Base-by-base conservation (phyloP, 2,888 invertebrate genomes). In the Phyto melanocephala region DNA sequence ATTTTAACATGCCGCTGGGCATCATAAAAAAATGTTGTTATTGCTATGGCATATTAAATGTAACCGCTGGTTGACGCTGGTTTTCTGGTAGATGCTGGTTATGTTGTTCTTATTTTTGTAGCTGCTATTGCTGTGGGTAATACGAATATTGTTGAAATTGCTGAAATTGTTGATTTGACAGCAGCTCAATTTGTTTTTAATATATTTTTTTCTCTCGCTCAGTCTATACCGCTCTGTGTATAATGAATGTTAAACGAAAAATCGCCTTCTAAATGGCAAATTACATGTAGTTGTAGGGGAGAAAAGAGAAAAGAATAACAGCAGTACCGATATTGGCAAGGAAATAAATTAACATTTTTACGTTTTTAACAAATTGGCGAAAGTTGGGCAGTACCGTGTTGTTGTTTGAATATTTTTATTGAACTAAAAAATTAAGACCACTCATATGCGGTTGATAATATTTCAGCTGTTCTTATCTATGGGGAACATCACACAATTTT, bases 1-100 rank as follows among this genome's bases (percentile, higher is more conserved):
- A 89, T 89, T 90, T 89, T 88, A 89, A 89, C 90, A 89, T 88
- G 90, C 90, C 90, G 90, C 90, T 87, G 87, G 90, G 90, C 88
- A 89, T 88, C 88, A 89, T 88, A 88, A 88, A 87, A 88, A 87
- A 87, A 86, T 80, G 54, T 68, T 80, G 74, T 70, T 79, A 47
- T 62, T 28, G 67, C 80, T 70, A 45, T 72, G 77, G 77, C 83
- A 74, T 82, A 84, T 71, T 80, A 74, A 82, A 83, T 76, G 75
- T 78, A 85, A 83, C 79, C 77, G 82, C 80, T 77, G 74, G 70
- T 75, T 63, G 74, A 62, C 65, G 81, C 56, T 81, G 71, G 33
- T n/a, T 70, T 47, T 47, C 13, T 52, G 28, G 76, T 84, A 63
- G 70, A 58, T 79, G 37, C 22, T 37, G 37, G n/a, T n/a, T n/a